Percentiles rank a stretch among this genome's conserved stretches.
Conservation (phyloP, 2,113 vertebrate species). For the Bujurquina vittata region DNA sequence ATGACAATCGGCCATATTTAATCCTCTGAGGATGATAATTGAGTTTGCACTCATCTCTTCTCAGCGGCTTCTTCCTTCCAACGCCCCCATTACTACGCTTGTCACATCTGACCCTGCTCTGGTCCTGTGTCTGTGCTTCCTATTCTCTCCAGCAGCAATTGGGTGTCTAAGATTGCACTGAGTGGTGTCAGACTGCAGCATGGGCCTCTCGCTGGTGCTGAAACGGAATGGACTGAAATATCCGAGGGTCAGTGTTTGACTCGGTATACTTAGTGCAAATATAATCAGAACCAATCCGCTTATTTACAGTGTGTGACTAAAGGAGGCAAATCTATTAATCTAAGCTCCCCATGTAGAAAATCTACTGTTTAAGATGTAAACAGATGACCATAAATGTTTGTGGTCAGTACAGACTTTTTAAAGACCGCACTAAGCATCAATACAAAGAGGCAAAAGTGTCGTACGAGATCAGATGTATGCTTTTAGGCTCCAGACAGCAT, state of each 20-base stretch:
- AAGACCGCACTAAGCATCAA: not conserved
- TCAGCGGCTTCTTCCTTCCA: constrained; percentile 35
- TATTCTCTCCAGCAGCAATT: constrained; percentile 25
- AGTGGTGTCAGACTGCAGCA: constrained; percentile 23
- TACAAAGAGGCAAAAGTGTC: not conserved
- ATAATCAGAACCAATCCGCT: not conserved
- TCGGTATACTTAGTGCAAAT: not conserved
- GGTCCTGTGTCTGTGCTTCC: not conserved
- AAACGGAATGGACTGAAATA: constrained; percentile 34
- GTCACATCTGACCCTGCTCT: constrained; percentile 68
- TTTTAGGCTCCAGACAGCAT: not conserved
- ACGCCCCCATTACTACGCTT: constrained; percentile 60
- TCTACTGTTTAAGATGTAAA: constrained; percentile 17
- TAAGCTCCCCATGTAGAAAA: constrained; percentile 3
- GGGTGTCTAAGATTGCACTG: constrained; percentile 15
- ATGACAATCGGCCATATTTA: constrained; percentile 71
- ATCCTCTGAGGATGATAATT: constrained; percentile 75
- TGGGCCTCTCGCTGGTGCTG: not conserved
- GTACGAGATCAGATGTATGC: not conserved
- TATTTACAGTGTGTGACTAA: not conserved
- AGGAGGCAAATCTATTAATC: constrained; percentile 3
- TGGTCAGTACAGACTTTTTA: not conserved
- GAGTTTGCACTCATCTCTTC: constrained; percentile 69
- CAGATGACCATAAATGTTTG: not conserved
- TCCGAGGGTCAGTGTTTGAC: constrained; percentile 35